Evolutionary conservation across 2,888 invertebrate genomes (phyloP).

Genomic region (Liposcelis brunnea): DNA sequence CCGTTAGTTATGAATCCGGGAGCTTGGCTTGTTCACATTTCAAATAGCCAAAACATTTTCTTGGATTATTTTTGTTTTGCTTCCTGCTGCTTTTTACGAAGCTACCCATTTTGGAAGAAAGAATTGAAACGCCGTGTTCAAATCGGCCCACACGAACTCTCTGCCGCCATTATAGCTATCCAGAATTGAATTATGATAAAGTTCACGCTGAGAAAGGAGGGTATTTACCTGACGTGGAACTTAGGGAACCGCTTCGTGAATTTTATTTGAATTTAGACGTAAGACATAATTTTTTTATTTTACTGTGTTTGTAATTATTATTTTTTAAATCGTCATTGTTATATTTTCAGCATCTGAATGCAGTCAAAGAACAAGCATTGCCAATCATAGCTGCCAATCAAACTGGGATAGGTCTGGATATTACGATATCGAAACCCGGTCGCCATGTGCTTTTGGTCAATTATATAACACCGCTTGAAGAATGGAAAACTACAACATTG

Average conservation of each 20-base stretch:
- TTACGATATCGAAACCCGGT: conserved; percentile 60
- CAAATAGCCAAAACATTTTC: conserved; percentile 63
- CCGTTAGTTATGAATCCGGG: conserved; percentile 90
- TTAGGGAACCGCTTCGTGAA: conserved; percentile 25
- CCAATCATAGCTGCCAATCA: conserved; percentile 54
- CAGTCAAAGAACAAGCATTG: conserved; percentile 41
- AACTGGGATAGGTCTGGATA: conserved; percentile 49
- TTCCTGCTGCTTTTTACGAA: conserved; percentile 94
- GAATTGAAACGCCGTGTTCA: conserved; percentile 63
- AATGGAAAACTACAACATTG: conserved; percentile 31
- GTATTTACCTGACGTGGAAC: conserved; percentile 34
- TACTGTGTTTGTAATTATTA: background rate
- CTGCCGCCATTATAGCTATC: conserved; percentile 78
- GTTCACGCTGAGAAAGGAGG: conserved; percentile 29
- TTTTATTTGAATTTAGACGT: conserved; percentile 27
- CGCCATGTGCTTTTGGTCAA: conserved; percentile 62
- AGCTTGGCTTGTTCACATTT: conserved; percentile 70
- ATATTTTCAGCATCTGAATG: conserved; percentile 37
- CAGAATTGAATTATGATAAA: conserved; percentile 44
- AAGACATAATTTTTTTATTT: conserved; percentile 11
- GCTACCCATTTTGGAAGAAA: conserved; percentile 73
- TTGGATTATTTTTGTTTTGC: conserved; percentile 92
- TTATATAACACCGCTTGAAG: conserved; percentile 57
- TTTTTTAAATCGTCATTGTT: background rate
- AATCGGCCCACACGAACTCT: conserved; percentile 42